phyloP scores from a whole-genome alignment of 2,888 invertebrate species.

The Polydrusus tereticollis region DNA sequence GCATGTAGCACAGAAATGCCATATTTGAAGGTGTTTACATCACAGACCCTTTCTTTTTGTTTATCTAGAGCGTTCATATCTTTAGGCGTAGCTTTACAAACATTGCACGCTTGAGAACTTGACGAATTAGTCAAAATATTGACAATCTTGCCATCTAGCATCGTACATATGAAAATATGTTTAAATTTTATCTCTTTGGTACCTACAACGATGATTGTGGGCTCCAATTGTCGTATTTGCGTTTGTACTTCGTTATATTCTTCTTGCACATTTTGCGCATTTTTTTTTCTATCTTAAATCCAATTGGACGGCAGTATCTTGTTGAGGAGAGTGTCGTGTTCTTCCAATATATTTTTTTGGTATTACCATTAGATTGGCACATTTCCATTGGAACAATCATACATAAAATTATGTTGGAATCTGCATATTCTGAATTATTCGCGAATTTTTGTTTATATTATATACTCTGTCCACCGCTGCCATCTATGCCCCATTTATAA shows the following conservation, averaged over 20 bases:
- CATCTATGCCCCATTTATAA: conserved; percentile 4
- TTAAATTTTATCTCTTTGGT: no score
- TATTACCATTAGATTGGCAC: background rate
- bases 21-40: conserved; percentile 1
- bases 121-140: background rate
- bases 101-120: conserved; percentile 3
- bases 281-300: conserved; percentile 19
- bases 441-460: conserved; percentile 3
- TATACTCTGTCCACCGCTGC: no score
- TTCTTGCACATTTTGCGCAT: conserved; percentile 12
- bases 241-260: conserved; percentile 6
- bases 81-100: conserved; percentile 3
- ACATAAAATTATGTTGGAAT: conserved; percentile 33
- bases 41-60: background rate
- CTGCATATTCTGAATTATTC: conserved; percentile 9
- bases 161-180: no score
- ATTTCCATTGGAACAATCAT: conserved; percentile 23
- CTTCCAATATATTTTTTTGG: conserved; percentile 28
- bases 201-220: conserved; percentile 18
- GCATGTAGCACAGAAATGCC: conserved; percentile 4
- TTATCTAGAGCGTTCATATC: background rate
- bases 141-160: no score
- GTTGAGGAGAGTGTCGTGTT: conserved; percentile 26
- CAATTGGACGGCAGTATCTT: conserved; percentile 23
- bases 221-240: conserved; percentile 22